Conservation (phyloP, 2,113 vertebrate species). For the Nothocercus nigrocapillus region DNA sequence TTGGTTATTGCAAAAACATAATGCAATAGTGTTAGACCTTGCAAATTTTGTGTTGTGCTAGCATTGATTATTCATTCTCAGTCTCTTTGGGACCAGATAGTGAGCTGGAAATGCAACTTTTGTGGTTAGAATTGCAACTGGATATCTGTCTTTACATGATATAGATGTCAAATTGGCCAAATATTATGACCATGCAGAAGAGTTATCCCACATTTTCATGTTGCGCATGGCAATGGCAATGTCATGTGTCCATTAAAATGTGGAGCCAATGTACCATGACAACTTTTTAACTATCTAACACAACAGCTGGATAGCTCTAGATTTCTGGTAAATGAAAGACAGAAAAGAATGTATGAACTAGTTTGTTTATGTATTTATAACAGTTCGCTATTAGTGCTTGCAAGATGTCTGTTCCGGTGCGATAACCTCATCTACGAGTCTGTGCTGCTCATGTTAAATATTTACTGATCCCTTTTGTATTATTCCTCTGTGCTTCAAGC, state of each 20-base stretch:
- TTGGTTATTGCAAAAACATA: neutral
- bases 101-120: no score
- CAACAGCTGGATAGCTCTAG: neutral
- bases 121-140: neutral
- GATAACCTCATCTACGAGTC: neutral
- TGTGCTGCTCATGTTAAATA: neutral
- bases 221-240: neutral
- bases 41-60: neutral
- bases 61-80: neutral
- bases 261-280: neutral
- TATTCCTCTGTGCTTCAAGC: neutral
- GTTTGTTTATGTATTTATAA: neutral
- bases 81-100: neutral
- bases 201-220: accelerated
- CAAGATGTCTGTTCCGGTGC: neutral
- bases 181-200: neutral
- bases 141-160: neutral
- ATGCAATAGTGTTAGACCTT: neutral
- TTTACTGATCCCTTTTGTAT: neutral
- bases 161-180: neutral
- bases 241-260: neutral
- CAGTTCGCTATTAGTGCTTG: neutral
- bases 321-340: neutral
- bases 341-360: neutral
- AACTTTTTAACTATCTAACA: neutral